Percentiles rank a stretch among this genome's conserved stretches.
phyloP scores from a whole-genome alignment of 1,140 invertebrate genomes.

The Phymastichus coffea region DNA sequence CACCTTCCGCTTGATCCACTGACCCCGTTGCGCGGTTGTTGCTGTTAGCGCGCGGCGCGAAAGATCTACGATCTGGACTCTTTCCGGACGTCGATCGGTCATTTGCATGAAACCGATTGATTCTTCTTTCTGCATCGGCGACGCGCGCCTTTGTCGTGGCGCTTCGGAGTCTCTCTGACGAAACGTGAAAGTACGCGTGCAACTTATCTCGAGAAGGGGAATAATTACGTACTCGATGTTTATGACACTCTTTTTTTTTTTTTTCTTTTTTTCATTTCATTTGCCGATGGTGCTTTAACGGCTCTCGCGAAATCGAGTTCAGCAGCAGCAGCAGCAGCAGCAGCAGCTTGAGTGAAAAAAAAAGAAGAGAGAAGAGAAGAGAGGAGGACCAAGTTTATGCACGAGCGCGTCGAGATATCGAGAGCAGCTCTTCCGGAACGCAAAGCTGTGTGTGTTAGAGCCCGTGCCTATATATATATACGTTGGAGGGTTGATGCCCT shows the following conservation, averaged over 20 bases:
- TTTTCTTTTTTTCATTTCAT: not conserved
- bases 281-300: not conserved
- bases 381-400: not conserved
- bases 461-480: not conserved
- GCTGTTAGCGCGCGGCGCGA: no score
- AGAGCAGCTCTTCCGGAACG: conserved; percentile 11
- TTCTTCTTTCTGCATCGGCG: no score
- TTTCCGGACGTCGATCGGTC: no score
- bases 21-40: conserved; percentile 4
- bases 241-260: not conserved
- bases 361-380: not conserved
- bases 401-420: conserved; percentile 3
- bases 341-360: not conserved
- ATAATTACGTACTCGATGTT: no score
- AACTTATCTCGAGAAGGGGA: no score
- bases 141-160: no score
- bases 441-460: not conserved
- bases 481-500: no score
- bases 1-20: conserved; percentile 1
- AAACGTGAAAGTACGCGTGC: no score
- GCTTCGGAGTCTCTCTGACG: no score
- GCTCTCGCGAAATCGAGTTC: conserved; percentile 2
- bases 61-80: no score
- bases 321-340: no score
- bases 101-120: no score